These are phyloP conservation scores for Hafferia zeledoni DNA, from an alignment of 2,797 vertebrate species.

Conservation along the genomic window DNA sequence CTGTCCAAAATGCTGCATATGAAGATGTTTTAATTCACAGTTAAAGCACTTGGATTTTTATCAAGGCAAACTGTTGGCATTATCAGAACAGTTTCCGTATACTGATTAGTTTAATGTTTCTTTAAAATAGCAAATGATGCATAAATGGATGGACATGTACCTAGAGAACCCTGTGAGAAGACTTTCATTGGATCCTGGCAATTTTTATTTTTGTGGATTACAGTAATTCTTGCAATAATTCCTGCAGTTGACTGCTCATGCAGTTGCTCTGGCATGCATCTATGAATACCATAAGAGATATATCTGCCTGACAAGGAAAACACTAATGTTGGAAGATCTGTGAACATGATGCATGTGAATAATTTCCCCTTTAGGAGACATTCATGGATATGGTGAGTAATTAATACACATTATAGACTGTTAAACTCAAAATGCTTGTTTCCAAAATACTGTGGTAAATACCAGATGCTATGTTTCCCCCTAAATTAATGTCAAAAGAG, in stretches of 20 bases:
- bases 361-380: slow-evolving; percentile 90
- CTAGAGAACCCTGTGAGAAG: slow-evolving; percentile 71
- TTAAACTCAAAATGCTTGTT: slow-evolving; percentile 53
- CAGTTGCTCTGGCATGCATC: slow-evolving; percentile 78
- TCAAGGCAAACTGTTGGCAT: slow-evolving; percentile 66
- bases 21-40: slow-evolving; percentile 78
- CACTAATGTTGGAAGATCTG: slow-evolving; percentile 77
- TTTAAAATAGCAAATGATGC: slow-evolving; percentile 62
- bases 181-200: slow-evolving; percentile 68
- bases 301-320: slow-evolving; percentile 72
- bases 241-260: slow-evolving; percentile 72
- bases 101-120: slow-evolving; percentile 56
- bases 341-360: slow-evolving; percentile 90
- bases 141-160: slow-evolving; percentile 77
- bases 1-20: slow-evolving; percentile 70
- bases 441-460: slow-evolving; percentile 63
- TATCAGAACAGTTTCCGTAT: slow-evolving; percentile 54
- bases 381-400: slow-evolving; percentile 92
- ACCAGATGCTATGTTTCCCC: slow-evolving; percentile 24
- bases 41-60: slow-evolving; percentile 65
- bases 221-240: slow-evolving; percentile 78
- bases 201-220: slow-evolving; percentile 76
- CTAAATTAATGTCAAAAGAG: background rate
- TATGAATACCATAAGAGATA: slow-evolving; percentile 75
- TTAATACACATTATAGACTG: slow-evolving; percentile 54